phyloP scores from a whole-genome alignment of 2,113 vertebrate species.

The Dasyprocta punctata region DNA sequence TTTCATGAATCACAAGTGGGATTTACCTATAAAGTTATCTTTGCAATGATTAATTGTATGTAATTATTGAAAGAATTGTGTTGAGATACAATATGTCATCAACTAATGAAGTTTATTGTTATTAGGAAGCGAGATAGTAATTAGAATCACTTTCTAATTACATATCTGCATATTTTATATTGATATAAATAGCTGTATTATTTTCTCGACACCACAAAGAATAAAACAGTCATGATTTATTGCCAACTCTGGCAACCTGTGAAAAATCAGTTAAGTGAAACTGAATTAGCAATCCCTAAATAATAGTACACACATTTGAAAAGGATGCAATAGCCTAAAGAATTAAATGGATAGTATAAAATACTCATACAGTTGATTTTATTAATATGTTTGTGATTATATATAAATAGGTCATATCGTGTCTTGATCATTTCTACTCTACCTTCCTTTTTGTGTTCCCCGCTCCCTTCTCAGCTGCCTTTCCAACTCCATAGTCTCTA shows the following conservation, averaged over 20 bases:
- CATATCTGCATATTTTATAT: conserved; percentile 66
- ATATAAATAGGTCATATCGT: too few relatives aligned
- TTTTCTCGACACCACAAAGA: conserved; percentile 59
- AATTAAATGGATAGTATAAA: not conserved
- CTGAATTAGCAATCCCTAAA: conserved; percentile 2
- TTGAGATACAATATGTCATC: conserved; percentile 57
- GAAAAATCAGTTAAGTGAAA: conserved; percentile 60
- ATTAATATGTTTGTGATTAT: too few relatives aligned
- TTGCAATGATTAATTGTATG: conserved; percentile 48
- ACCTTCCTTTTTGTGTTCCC: not conserved
- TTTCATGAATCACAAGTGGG: not conserved
- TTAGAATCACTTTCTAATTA: conserved; percentile 76
- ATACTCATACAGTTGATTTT: not conserved
- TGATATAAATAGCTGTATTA: conserved; percentile 58
- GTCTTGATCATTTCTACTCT: not conserved
- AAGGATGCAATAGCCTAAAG: not conserved
- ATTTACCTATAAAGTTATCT: conserved; percentile 61
- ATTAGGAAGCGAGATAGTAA: conserved; percentile 63
- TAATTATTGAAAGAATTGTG: conserved; percentile 56
- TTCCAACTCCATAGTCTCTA: not conserved
- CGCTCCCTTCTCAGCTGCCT: not conserved
- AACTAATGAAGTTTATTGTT: conserved; percentile 71
- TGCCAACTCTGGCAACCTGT: conserved; percentile 15
- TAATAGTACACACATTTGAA: not conserved
- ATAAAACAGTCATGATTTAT: conserved; percentile 50